Conservation (phyloP, 2,888 invertebrate species). For the Drosophila barbarae region DNA sequence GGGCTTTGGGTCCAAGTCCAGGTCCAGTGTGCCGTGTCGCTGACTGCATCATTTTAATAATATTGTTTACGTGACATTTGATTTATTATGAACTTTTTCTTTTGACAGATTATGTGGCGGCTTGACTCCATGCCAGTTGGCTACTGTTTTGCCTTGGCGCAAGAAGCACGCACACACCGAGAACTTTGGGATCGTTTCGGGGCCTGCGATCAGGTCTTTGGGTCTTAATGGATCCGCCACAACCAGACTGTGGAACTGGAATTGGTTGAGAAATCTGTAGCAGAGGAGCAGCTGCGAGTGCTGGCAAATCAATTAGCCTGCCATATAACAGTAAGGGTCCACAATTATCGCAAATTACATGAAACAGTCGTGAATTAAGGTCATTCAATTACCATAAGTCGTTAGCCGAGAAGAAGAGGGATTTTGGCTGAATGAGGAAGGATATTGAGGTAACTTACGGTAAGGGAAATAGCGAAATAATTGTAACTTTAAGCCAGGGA, state of each 20-base stretch:
- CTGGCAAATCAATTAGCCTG: slow-evolving; percentile 57
- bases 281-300: slow-evolving; percentile 29
- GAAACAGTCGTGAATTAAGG: slow-evolving; percentile 27
- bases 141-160: slow-evolving; percentile 57
- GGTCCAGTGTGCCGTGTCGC: slow-evolving; percentile 35
- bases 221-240: slow-evolving; percentile 33
- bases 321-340: slow-evolving; percentile 39
- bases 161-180: slow-evolving; percentile 47
- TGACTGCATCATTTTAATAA: slow-evolving; percentile 69
- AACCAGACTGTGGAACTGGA: slow-evolving; percentile 25
- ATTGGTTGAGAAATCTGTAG: slow-evolving; percentile 20
- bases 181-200: slow-evolving; percentile 29
- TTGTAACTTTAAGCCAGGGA: background rate
- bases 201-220: background rate
- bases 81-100: slow-evolving; percentile 76
- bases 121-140: slow-evolving; percentile 59
- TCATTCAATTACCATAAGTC: slow-evolving; percentile 9
- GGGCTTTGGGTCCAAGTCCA: slow-evolving; percentile 4
- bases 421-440: background rate
- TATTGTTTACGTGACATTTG: slow-evolving; percentile 76
- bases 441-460: background rate
- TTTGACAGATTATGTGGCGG: slow-evolving; percentile 77
- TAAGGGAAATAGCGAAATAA: background rate
- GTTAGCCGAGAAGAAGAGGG: background rate
- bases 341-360: slow-evolving; percentile 42